Percentiles rank a stretch among this genome's conserved stretches.
These are phyloP conservation scores for Blomia tropicalis DNA, from an alignment of 2,888 invertebrate genomes.

Conservation along the genomic window DNA sequence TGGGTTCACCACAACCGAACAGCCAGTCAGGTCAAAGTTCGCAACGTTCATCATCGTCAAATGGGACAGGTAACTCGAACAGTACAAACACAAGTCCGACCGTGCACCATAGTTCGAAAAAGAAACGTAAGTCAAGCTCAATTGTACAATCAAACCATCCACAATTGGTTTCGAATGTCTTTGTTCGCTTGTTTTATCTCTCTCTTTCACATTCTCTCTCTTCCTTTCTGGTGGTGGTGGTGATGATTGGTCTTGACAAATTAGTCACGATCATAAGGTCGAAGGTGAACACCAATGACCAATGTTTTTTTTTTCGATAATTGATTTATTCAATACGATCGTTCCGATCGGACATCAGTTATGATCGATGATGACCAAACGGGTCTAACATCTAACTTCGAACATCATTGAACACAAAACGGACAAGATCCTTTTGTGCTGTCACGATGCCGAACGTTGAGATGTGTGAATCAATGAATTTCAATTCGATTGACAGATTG, in stretches of 20 bases:
- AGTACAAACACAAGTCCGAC: not conserved
- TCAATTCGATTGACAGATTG: slow-evolving; percentile 6
- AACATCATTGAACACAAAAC: too few relatives aligned
- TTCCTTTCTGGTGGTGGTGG: not conserved
- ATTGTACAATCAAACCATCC: too few relatives aligned
- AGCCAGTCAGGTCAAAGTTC: slow-evolving; percentile 8
- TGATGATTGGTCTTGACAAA: slow-evolving; percentile 1
- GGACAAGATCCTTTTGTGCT: not conserved
- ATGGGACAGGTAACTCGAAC: not conserved
- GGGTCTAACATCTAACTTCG: too few relatives aligned
- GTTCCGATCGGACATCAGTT: not conserved
- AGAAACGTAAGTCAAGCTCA: slow-evolving; percentile 10
- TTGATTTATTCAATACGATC: not conserved
- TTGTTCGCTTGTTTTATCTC: not conserved
- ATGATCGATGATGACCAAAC: slow-evolving; percentile 9
- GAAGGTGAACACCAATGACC: too few relatives aligned
- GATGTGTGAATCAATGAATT: not conserved
- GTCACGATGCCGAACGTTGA: too few relatives aligned
- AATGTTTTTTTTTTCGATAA: not conserved
- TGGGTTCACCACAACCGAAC: not conserved
- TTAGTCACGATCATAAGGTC: too few relatives aligned
- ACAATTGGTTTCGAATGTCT: not conserved
- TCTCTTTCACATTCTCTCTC: too few relatives aligned
- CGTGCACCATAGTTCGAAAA: slow-evolving; percentile 2
- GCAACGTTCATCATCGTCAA: not conserved